Evolutionary conservation across 2,113 vertebrate genomes (phyloP), one percentile per base, ranked within the genome.

Genomic region (Osmerus eperlanus): DNA sequence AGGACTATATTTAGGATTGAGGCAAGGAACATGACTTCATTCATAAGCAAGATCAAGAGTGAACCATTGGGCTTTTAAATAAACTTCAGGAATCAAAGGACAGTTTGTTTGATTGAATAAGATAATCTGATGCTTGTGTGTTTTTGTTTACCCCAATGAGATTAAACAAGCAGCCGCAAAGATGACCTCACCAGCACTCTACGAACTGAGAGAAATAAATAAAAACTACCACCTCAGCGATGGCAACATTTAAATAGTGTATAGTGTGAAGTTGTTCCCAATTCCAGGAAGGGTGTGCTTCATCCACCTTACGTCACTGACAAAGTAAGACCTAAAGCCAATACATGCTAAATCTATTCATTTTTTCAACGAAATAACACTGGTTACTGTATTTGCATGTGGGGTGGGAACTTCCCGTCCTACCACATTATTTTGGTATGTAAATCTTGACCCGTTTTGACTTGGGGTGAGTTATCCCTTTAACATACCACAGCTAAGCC

Each of bases 1-100:
- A 66, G 8, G 32, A 5, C 74, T 84, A 82, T 85, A 74, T 88
- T 89, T 86, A 84, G 72, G 72, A 21, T 29, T 0, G 6, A 67
- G 68, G 65, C 41, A 47, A 47, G 41, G 41, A 47, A 56, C 74
- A 76, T 80, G 59, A 79, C 75, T 74, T 80, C 78, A 80, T 73
- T 69, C 65, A 70, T 54, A 23, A 47, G 41, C 58, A 58, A 65
- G 65, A 29, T 51, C 62, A 56, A 65, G 28, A 28, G 28, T 19
- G 19, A 18, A 63, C 18, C 65, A n/a, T 16, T 19, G 56, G 53
- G 75, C 47, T 68, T 47, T 73, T 62, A 7, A 19, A 64, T 41
- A 64, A 64, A 32, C 15, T 64, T 15, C 13, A 18, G 15, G 60
- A 62, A 28, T 28, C 19, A 23, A 60, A 23, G 13, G 19, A 12